Evolutionary conservation across 2,113 vertebrate genomes (phyloP).

Genomic region (Neomonachus schauinslandi): DNA sequence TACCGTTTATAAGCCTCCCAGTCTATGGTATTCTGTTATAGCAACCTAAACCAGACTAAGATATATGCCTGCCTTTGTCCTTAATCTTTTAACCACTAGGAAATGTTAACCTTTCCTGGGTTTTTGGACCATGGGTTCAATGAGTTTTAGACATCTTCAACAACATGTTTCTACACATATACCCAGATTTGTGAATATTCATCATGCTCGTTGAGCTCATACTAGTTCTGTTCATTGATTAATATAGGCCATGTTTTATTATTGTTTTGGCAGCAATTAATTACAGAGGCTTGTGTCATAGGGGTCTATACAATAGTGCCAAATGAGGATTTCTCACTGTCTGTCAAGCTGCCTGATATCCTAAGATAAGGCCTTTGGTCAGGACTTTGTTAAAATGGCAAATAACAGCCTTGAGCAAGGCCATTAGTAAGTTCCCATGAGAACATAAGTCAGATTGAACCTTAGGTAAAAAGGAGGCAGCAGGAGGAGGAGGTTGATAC

Average conservation of each 20-base stretch:
- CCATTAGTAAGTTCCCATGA: neutral
- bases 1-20: neutral
- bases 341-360: neutral
- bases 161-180: neutral
- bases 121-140: neutral
- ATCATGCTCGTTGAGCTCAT: neutral
- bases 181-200: conserved; percentile 6
- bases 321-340: neutral
- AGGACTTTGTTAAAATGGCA: conserved; percentile 29
- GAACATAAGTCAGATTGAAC: neutral
- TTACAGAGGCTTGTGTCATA: neutral
- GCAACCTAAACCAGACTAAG: neutral
- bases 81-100: neutral
- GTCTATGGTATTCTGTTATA: neutral
- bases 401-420: neutral
- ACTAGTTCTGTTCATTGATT: neutral
- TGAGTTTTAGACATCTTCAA: neutral
- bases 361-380: neutral
- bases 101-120: neutral
- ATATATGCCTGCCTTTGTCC: neutral
- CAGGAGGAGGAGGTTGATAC: neutral
- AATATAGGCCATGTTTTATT: neutral
- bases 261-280: neutral
- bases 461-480: neutral
- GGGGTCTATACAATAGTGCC: neutral